Base-by-base conservation (phyloP, 2,888 invertebrate species). In the Athrips mouffetella region DNA sequence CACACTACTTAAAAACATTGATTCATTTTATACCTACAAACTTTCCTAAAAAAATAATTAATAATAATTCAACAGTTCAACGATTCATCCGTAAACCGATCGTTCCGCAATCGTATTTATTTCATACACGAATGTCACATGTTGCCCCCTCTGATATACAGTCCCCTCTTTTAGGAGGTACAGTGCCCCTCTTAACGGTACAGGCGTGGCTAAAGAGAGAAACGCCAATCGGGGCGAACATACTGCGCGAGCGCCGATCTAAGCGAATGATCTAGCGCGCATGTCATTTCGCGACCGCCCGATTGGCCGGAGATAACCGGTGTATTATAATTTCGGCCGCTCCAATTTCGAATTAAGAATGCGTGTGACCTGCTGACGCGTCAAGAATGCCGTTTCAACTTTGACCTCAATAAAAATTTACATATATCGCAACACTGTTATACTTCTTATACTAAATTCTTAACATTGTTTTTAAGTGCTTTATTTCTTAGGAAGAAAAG, bases 211-310 rank as follows among this genome's bases (percentile, higher is more conserved):
- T 62, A 80, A 63, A 63, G 70, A 59, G 58, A 65, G 68, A 68
- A 70, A 82, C 86, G 81, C 87, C 87, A 87, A 87, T 87, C 78
- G 78, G 76, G 66, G 76, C 73, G 68, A 76, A 70, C 71, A 77
- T 62, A 11, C 44, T 62, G 70, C 75, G 73, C 77, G 60, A 65
- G 70, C 79, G 69, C 62, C 67, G 72, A 81, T 84, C 84, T 83
- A 85, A 85, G 76, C 84, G 84, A 83, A 82, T 83, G 82, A 85
- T 86, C 87, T 88, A 87, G 85, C 80, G 67, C 59, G 73, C 78
- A 71, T 83, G 87, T 87, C 87, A 86, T 80, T 84, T 83, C 72
- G 85, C 84, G 73, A 75, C 70, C 78, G 63, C 71, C 73, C 67
- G 80, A 88, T 88, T 88, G 87, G 87, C 71, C 70, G 62, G 65